phyloP scores from a whole-genome alignment of 2,797 vertebrate species.

The Loriculus beryllinus region DNA sequence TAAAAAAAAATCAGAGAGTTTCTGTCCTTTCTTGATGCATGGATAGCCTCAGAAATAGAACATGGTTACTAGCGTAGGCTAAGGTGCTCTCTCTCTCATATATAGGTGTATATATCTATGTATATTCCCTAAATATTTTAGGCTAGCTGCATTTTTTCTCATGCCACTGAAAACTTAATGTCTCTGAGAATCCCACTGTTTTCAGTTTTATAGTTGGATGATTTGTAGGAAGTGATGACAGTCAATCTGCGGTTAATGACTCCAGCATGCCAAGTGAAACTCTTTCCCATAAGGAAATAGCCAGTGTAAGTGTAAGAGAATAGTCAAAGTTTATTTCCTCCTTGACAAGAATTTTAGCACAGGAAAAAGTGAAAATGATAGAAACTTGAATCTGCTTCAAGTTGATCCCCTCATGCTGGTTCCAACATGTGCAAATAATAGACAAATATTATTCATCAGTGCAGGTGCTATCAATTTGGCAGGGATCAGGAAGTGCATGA shows the following conservation, averaged over 20 bases:
- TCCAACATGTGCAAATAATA: neutral
- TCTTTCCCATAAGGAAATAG: neutral
- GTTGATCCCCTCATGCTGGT: neutral
- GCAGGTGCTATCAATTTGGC: neutral
- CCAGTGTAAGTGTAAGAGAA: neutral
- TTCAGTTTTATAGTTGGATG: neutral
- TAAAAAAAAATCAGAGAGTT: neutral
- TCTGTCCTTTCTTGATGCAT: neutral
- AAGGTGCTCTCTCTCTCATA: neutral
- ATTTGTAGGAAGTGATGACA: neutral
- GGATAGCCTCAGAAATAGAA: neutral
- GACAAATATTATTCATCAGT: neutral
- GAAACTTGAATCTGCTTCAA: neutral
- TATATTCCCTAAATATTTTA: neutral
- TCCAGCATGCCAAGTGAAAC: neutral
- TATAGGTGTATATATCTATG: neutral
- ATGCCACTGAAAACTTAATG: neutral
- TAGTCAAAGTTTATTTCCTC: neutral
- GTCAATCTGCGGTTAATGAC: neutral
- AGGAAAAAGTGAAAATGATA: neutral
- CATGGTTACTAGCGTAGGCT: neutral
- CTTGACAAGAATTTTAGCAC: neutral
- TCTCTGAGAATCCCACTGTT: neutral
- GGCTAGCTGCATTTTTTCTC: neutral
- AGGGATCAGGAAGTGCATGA: neutral